Evolutionary conservation across 1,140 invertebrate genomes (phyloP), one percentile per base, ranked within the genome.

Genomic region (Linepithema humile): DNA sequence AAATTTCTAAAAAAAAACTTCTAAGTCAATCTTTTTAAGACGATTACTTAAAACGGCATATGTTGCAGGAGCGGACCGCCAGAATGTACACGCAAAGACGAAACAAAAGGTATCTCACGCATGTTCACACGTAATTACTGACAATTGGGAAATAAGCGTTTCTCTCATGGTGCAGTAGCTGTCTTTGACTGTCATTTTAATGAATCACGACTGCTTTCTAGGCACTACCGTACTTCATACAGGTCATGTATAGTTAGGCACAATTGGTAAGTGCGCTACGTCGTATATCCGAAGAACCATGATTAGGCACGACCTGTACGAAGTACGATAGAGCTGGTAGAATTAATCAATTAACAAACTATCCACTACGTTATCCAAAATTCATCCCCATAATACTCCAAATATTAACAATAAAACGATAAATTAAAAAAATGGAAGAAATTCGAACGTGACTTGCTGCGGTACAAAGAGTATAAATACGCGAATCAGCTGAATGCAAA

Each of bases 81-180:
- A 92, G 93, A 89, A 85, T 90, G 35, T 94, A 91, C 67, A 89
- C 89, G 10, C 92, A 92, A 83, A 92, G 93, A 85, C 89, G 93
- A 85, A 93, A 93, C 62, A 94, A 94, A 90, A 94, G 93, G 93
- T 94, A 89, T 82, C 40, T 83, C 70, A 73, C 40, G 35, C 32
- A 74, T 20, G 48, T 64, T 87, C 35, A 32, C 20, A 53, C 57
- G 53, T 87, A 29, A 77, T 84, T 84, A 73, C 62, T 32, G 69
- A 75, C 74, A 88, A 83, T 74, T 69, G 53, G 35, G 3, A 65
- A 40, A 80, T 40, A 35, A 67, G 38, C 45, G 17, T 75, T 43
- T 57, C 50, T 80, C 12, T 48, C 53, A 69, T 86, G 38, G 67
- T 77, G 70, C 60, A 73, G 40, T 89, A 87, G 67, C 65, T 82